Percentiles rank a stretch among this genome's conserved stretches.
phyloP scores from a whole-genome alignment of 2,113 vertebrate species.

The Periophthalmus modestus region DNA sequence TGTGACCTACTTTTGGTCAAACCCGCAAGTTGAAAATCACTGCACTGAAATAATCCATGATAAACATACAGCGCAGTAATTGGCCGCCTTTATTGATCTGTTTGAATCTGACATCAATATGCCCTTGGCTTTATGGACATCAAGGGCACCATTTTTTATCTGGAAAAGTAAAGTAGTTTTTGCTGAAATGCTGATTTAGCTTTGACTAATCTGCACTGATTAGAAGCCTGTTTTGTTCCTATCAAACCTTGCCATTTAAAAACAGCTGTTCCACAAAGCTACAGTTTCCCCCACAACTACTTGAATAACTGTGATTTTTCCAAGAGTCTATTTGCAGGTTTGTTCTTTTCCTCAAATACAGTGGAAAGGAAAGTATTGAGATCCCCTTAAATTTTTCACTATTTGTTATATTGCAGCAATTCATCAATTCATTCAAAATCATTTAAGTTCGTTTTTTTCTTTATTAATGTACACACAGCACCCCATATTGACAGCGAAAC shows the following conservation, averaged over 20 bases:
- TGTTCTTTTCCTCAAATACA: neutral
- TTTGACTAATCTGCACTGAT: neutral
- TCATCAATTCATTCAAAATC: no score
- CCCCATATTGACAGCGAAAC: no score
- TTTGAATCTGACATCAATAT: neutral
- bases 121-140: neutral
- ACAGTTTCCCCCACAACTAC: neutral
- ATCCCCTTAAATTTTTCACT: no score
- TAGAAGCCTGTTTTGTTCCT: neutral
- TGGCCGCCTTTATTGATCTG: constrained; percentile 3
- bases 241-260: constrained; percentile 4
- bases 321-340: neutral
- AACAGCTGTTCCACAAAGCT: neutral
- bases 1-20: neutral
- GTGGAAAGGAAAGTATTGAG: no score
- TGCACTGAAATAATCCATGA: neutral
- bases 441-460: no score
- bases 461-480: no score
- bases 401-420: no score
- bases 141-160: neutral
- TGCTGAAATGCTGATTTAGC: neutral
- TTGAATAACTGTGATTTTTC: neutral
- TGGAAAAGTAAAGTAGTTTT: neutral
- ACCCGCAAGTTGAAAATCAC: neutral
- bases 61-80: neutral